phyloP scores from a whole-genome alignment of 1,140 invertebrate genomes.

The Reticulitermes speratus region DNA sequence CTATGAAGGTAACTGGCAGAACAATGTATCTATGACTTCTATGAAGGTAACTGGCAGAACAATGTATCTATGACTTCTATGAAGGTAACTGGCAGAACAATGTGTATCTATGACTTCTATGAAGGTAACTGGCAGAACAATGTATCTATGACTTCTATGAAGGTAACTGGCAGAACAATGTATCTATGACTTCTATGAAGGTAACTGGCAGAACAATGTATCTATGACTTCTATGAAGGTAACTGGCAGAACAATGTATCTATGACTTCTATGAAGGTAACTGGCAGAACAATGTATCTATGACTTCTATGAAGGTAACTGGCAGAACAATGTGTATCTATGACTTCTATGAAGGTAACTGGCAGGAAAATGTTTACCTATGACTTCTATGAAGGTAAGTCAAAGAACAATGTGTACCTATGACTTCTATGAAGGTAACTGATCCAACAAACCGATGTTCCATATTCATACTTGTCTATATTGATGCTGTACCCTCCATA shows the following conservation, averaged over 20 bases:
- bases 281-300: constrained; percentile 95
- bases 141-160: constrained; percentile 98
- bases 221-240: constrained; percentile 97
- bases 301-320: constrained; percentile 94
- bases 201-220: constrained; percentile 97
- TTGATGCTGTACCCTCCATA: too few relatives aligned
- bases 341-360: too few relatives aligned
- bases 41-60: too few relatives aligned
- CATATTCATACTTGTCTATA: too few relatives aligned
- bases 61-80: constrained; percentile 95
- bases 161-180: constrained; percentile 56
- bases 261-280: too few relatives aligned
- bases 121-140: constrained; percentile 95
- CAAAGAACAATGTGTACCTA: constrained; percentile 72
- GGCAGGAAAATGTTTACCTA: constrained; percentile 96
- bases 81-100: constrained; percentile 65
- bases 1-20: constrained; percentile 77
- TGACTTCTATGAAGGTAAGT: constrained; percentile 94
- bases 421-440: constrained; percentile 89
- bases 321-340: too few relatives aligned
- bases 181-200: too few relatives aligned
- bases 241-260: constrained; percentile 31
- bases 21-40: too few relatives aligned
- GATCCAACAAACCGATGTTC: too few relatives aligned
- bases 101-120: too few relatives aligned